Conservation (phyloP, 2,888 invertebrate genomes). For the Cosmia trapezina region DNA sequence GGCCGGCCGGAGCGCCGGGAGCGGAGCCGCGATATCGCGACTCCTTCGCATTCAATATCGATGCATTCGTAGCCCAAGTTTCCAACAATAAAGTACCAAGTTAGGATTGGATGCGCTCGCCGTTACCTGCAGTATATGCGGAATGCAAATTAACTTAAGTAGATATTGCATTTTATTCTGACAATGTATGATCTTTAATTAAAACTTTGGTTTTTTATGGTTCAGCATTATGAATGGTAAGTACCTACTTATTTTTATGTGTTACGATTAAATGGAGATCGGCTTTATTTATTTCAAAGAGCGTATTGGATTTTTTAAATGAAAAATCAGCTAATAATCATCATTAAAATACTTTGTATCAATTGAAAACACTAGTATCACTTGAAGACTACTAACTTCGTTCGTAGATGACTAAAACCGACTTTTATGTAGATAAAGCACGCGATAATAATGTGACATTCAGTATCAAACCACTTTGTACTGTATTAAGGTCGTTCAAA, state of each 20-base stretch:
- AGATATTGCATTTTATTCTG: conserved; percentile 35
- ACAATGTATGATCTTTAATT: conserved; percentile 22
- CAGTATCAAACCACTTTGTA: neutral
- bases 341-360: neutral
- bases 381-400: neutral
- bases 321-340: neutral
- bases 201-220: conserved; percentile 8
- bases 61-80: conserved; percentile 33
- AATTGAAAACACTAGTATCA: neutral
- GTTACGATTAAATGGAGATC: neutral
- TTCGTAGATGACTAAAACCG: neutral
- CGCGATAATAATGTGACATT: neutral
- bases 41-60: conserved; percentile 41
- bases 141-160: conserved; percentile 49
- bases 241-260: neutral
- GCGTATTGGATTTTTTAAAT: neutral
- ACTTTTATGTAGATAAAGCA: neutral
- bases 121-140: conserved; percentile 42
- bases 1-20: neutral
- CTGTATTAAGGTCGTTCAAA: neutral
- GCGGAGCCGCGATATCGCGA: conserved; percentile 39
- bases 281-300: neutral
- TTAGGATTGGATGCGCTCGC: conserved; percentile 37
- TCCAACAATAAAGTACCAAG: conserved; percentile 49
- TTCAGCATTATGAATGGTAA: neutral